These are phyloP conservation scores for Promerops cafer DNA, from an alignment of 2,113 vertebrate species.

Conservation along the genomic window DNA sequence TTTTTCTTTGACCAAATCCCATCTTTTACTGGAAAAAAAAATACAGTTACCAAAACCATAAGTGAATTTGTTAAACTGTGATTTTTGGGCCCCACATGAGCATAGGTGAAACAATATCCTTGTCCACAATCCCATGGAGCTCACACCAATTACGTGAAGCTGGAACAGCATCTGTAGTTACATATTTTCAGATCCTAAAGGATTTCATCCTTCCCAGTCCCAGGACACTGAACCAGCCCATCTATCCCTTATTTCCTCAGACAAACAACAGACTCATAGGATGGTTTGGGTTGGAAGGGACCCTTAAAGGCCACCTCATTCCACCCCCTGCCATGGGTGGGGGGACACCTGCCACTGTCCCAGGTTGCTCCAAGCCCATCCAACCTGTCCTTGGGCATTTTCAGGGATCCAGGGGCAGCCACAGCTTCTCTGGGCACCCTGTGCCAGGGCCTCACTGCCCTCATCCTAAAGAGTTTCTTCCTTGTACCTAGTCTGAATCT, in stretches of 20 bases:
- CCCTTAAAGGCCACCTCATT: rapidly evolving
- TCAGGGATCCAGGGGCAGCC: not conserved
- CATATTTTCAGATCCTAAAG: not conserved
- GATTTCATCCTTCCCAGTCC: not conserved
- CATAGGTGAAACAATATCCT: not conserved
- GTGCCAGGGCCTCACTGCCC: rapidly evolving
- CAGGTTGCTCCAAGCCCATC: rapidly evolving
- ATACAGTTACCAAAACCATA: not conserved
- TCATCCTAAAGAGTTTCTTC: not conserved
- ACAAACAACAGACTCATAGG: not conserved
- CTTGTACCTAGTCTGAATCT: not conserved
- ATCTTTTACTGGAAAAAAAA: not conserved
- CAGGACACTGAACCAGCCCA: not conserved
- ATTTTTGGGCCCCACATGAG: not conserved
- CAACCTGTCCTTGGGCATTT: rapidly evolving
- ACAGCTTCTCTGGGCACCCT: not conserved
- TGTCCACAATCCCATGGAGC: not conserved
- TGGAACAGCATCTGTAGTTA: not conserved
- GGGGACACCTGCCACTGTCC: rapidly evolving
- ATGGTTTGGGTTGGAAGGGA: not conserved
- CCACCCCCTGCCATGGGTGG: rapidly evolving
- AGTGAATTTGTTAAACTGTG: not conserved
- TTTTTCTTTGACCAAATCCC: not conserved
- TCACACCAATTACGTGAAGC: not conserved
- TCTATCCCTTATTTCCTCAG: not conserved